Evolutionary conservation across 1,140 invertebrate genomes (phyloP).

Genomic region (Drosophila pachea): DNA sequence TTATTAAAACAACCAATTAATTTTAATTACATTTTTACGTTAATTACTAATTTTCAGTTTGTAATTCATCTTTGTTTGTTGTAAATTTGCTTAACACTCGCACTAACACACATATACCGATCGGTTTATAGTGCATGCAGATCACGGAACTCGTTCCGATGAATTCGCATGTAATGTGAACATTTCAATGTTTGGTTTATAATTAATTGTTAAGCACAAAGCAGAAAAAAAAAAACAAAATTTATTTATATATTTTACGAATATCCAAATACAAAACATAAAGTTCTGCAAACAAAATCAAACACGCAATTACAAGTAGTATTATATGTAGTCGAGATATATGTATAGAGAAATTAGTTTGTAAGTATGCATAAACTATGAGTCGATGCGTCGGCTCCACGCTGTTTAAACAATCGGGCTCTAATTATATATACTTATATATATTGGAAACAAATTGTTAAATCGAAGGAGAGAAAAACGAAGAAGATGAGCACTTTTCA

Average conservation of each 20-base stretch:
- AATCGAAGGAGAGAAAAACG: not conserved
- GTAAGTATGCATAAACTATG: slow-evolving; percentile 42
- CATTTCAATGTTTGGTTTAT: slow-evolving; percentile 36
- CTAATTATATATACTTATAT: slow-evolving; percentile 32
- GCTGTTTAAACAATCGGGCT: slow-evolving; percentile 67
- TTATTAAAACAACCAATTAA: slow-evolving; percentile 39
- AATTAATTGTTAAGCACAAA: slow-evolving; percentile 56
- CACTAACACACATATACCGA: slow-evolving; percentile 8
- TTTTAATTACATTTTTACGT: slow-evolving; percentile 36
- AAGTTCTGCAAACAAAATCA: slow-evolving; percentile 39
- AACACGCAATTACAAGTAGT: slow-evolving; percentile 59
- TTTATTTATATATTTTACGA: slow-evolving; percentile 36
- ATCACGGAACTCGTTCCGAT: slow-evolving; percentile 26
- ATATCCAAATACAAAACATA: slow-evolving; percentile 21
- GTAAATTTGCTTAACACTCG: slow-evolving; percentile 36
- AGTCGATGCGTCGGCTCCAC: slow-evolving; percentile 42
- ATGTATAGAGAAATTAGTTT: slow-evolving; percentile 56
- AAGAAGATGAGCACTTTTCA: slow-evolving; percentile 23
- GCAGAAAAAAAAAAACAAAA: slow-evolving; percentile 69
- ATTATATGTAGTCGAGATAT: slow-evolving; percentile 71
- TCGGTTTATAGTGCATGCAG: not conserved
- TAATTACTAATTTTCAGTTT: slow-evolving; percentile 17
- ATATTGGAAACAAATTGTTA: slow-evolving; percentile 33
- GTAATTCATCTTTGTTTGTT: slow-evolving; percentile 23
- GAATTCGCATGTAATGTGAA: slow-evolving; percentile 24